Percentiles rank a stretch among this genome's conserved stretches.
Evolutionary conservation across 1,140 invertebrate species (phyloP).

Genomic region (Ceratoteleas bidentatus): DNA sequence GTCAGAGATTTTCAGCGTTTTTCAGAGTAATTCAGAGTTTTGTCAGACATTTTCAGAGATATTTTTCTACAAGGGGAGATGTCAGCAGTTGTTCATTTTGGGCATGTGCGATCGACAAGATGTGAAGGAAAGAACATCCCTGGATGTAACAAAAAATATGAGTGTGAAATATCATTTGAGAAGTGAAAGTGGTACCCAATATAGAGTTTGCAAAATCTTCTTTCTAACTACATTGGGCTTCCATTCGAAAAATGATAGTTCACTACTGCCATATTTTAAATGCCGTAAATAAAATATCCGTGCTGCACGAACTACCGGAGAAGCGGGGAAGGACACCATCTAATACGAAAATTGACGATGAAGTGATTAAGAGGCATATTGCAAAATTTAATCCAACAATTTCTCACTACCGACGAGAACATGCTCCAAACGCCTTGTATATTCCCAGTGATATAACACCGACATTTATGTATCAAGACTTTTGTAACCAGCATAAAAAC

Average conservation of each 20-base stretch:
- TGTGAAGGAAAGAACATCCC: constrained; percentile 13
- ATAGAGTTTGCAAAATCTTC: constrained; percentile 54
- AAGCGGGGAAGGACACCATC: constrained; percentile 22
- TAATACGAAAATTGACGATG: constrained; percentile 37
- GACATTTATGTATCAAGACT: constrained; percentile 67
- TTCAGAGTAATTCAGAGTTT: too few species aligned
- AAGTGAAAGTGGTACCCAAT: constrained; percentile 1
- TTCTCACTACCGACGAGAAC: constrained; percentile 70
- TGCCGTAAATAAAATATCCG: constrained; percentile 12
- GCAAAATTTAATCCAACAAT: constrained; percentile 63
- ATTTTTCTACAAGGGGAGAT: too few species aligned
- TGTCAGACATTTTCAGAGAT: too few species aligned
- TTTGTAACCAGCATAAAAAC: constrained; percentile 56
- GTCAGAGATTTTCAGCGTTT: too few species aligned
- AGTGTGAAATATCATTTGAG: constrained; percentile 1
- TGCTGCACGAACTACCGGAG: constrained; percentile 5
- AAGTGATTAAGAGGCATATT: constrained; percentile 63
- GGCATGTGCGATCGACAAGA: constrained; percentile 21
- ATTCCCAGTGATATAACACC: constrained; percentile 68
- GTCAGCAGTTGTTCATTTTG: constrained; percentile 11
- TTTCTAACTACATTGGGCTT: constrained; percentile 55
- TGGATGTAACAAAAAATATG: not conserved
- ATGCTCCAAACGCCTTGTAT: constrained; percentile 68
- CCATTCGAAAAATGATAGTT: constrained; percentile 38
- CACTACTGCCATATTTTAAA: constrained; percentile 25